Evolutionary conservation across 2,888 invertebrate genomes (phyloP), one percentile per base, ranked within the genome.

Genomic region (Drosophila prolongata): DNA sequence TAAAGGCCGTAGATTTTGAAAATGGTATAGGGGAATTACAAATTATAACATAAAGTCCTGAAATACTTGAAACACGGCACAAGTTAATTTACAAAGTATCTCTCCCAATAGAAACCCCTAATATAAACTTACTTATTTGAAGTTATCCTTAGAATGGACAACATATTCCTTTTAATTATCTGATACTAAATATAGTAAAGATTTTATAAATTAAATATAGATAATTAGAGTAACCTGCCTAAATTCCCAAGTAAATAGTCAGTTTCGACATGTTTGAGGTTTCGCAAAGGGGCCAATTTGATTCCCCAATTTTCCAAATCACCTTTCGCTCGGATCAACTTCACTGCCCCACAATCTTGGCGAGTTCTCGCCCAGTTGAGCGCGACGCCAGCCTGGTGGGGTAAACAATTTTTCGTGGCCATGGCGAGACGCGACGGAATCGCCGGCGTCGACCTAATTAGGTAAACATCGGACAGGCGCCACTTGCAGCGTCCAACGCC

Each of bases 371-470:
- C 60, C 27, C 46, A 40, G 62, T 46, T 52, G 59, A 54, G 60
- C 42, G 38, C 46, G 58, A 52, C 72, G 50, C 58, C 53, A 56
- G 57, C 55, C 61, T 64, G 67, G 54, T 61, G 53, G 55, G 52
- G 67, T 50, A 54, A 73, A 70, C 27, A 55, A 44, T 67, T 67
- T 75, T 69, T 66, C 59, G 66, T 73, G 70, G 73, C 73, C 74
- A 74, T 74, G 66, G 59, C 68, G 76, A 65, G 78, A 47, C 59
- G 61, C 62, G 52, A 59, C 52, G 66, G 62, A 49, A 49, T 49
- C 57, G 75, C 66, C 75, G 67, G 68, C 78, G 81, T 75, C 75
- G 81, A 76, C 76, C 79, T 71, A 81, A 79, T 78, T 79, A 76
- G 70, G 77, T 73, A 75, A 75, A 81, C 75, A 75, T 76, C 62